Conservation (phyloP, 2,888 invertebrate species). For the Stegophylla sp. region DNA sequence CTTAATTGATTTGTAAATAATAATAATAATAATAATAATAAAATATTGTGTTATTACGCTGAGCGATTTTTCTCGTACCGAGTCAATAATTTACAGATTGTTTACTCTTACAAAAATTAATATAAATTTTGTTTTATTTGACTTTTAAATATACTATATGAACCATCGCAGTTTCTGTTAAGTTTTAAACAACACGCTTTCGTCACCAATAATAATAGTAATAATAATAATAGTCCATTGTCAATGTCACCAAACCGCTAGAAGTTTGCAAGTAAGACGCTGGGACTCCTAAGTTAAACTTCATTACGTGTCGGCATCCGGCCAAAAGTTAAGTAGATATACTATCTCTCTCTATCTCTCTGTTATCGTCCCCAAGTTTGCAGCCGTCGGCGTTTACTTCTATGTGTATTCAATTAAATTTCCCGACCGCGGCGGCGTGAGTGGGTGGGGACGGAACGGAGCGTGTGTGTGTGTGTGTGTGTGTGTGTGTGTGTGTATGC, state of each 20-base stretch:
- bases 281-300: slow-evolving; percentile 28
- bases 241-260: slow-evolving; percentile 7
- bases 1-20: no score
- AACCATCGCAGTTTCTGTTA: no score
- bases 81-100: no score
- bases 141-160: no score
- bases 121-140: no score
- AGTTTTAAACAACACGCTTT: background rate
- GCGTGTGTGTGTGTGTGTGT: no score
- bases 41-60: no score
- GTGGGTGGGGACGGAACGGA: background rate
- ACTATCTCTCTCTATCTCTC: background rate
- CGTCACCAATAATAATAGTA: background rate
- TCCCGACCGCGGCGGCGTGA: background rate
- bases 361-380: slow-evolving; percentile 41
- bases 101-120: no score
- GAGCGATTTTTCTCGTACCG: no score
- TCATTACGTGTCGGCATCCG: slow-evolving; percentile 50
- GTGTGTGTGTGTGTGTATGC: slow-evolving; percentile 15
- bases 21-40: no score
- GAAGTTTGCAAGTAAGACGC: slow-evolving; percentile 35
- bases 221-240: background rate
- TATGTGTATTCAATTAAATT: slow-evolving; percentile 52
- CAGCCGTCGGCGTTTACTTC: slow-evolving; percentile 26
- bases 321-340: slow-evolving; percentile 55